These are phyloP conservation scores for Mimachlamys varia DNA, from an alignment of 2,888 invertebrate genomes.

Conservation along the genomic window DNA sequence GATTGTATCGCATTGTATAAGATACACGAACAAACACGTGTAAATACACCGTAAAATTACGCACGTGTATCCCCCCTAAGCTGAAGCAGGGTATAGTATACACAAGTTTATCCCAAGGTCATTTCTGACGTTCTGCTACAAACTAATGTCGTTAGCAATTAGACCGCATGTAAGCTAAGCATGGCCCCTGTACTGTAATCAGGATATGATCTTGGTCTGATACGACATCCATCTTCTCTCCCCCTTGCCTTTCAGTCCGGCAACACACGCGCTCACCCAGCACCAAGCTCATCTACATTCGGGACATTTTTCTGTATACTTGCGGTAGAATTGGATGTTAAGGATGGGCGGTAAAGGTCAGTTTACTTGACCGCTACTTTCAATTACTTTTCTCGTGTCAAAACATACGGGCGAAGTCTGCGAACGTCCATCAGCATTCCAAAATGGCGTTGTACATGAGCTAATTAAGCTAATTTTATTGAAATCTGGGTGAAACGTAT, in stretches of 20 bases:
- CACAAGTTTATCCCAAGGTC: background rate
- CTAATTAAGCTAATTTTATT: background rate
- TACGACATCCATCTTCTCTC: background rate
- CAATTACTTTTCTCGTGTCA: slow-evolving; percentile 19
- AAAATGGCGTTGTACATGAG: background rate
- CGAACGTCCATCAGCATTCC: background rate
- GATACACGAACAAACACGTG: background rate
- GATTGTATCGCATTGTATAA: slow-evolving; percentile 14
- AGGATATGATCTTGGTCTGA: background rate
- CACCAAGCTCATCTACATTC: background rate
- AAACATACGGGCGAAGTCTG: background rate
- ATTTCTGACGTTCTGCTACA: background rate
- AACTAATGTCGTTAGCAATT: slow-evolving; percentile 3
- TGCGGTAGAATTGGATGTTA: background rate
- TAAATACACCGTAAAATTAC: slow-evolving; percentile 1
- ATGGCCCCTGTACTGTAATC: background rate
- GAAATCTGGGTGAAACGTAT: background rate
- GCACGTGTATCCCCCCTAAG: background rate
- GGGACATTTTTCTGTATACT: background rate
- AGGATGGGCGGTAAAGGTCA: background rate
- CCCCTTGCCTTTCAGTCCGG: background rate
- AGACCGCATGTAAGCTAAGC: background rate
- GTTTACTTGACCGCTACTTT: slow-evolving; percentile 31
- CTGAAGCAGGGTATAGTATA: background rate
- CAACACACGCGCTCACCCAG: background rate